A percentile compares a stretch with the other conserved stretches of the same genome.
Evolutionary conservation across 2,888 invertebrate species (phyloP).

Genomic region (Colostygia pectinataria): DNA sequence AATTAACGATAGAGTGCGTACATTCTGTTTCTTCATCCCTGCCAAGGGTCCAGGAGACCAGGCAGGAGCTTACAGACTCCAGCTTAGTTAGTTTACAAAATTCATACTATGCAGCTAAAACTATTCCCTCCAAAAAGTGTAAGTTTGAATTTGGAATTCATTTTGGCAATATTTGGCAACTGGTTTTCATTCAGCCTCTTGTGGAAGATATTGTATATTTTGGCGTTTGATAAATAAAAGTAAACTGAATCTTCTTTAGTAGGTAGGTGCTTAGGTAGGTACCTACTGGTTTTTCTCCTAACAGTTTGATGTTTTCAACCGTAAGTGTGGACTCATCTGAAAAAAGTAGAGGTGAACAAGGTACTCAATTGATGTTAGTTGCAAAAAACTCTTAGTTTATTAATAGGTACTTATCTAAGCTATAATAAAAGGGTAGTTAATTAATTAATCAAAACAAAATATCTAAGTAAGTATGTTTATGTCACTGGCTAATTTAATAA

Average conservation of each 20-base stretch:
- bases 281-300: background rate
- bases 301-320: constrained; percentile 12
- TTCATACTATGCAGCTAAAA: constrained; percentile 38
- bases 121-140: constrained; percentile 29
- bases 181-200: constrained; percentile 39
- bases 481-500: too few relatives aligned
- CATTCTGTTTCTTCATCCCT: constrained; percentile 99
- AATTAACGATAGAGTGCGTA: constrained; percentile 99
- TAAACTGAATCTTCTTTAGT: too few relatives aligned
- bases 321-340: constrained; percentile 33
- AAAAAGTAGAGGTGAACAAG: constrained; percentile 11
- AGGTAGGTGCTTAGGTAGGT: background rate
- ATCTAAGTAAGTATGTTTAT: too few relatives aligned
- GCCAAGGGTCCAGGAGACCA: constrained; percentile 67
- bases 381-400: too few relatives aligned
- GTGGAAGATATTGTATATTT: constrained; percentile 39
- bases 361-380: too few relatives aligned
- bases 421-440: too few relatives aligned
- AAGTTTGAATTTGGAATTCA: constrained; percentile 48
- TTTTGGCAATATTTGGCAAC: constrained; percentile 45
- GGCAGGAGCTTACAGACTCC: constrained; percentile 54
- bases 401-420: too few relatives aligned
- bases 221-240: background rate
- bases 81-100: constrained; percentile 33
- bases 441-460: too few relatives aligned